These are phyloP conservation scores for Hydrophis major DNA, from an alignment of 2,797 vertebrate species.

Conservation along the genomic window DNA sequence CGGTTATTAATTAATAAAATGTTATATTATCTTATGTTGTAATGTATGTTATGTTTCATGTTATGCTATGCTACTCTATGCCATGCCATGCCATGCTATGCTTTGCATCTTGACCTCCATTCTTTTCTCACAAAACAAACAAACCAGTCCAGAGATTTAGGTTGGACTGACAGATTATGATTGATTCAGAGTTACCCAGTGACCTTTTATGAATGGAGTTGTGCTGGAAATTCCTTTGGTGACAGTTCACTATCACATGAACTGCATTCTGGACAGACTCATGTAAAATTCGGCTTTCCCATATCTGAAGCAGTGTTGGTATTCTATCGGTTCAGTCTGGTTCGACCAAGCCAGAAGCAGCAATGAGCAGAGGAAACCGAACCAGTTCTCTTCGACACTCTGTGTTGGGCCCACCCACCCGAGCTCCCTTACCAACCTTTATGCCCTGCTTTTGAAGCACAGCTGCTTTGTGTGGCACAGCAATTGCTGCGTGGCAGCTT, in stretches of 20 bases:
- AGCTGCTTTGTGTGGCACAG: too few species aligned
- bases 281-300: neutral
- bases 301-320: too few species aligned
- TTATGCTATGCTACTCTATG: neutral
- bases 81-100: neutral
- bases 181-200: neutral
- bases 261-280: neutral
- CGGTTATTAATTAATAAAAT: neutral
- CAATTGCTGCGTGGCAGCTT: too few species aligned
- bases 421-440: too few species aligned
- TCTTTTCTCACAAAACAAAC: neutral
- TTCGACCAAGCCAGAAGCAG: too few species aligned
- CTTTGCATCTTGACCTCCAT: neutral
- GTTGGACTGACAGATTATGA: neutral
- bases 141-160: neutral
- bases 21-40: neutral
- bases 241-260: neutral
- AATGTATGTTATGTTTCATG: neutral
- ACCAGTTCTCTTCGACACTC: too few species aligned
- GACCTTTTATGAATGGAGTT: neutral
- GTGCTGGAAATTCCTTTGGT: neutral
- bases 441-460: too few species aligned
- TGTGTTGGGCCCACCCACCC: too few species aligned
- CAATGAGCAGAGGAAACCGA: too few species aligned
- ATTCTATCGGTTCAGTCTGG: too few species aligned